Evolutionary conservation across 2,888 invertebrate genomes (phyloP).

Genomic region (Prosopocoilus inquinatus): DNA sequence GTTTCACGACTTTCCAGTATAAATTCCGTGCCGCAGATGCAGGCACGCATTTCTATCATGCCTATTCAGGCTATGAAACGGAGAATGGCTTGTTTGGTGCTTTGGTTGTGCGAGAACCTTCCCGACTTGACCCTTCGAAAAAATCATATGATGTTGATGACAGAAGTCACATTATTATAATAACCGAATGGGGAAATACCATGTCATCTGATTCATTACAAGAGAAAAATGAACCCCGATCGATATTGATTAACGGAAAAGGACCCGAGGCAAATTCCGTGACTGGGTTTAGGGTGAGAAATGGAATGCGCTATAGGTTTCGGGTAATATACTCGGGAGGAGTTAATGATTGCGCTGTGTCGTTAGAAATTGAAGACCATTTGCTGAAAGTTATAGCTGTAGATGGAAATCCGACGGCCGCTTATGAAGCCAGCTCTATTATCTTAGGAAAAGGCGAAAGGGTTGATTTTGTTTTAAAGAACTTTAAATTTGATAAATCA

Average conservation of each 20-base stretch:
- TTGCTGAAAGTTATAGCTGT: slow-evolving; percentile 63
- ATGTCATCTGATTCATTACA: slow-evolving; percentile 51
- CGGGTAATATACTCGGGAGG: slow-evolving; percentile 67
- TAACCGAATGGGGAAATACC: slow-evolving; percentile 63
- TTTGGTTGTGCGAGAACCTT: slow-evolving; percentile 66
- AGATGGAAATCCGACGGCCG: slow-evolving; percentile 66
- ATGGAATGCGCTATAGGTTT: slow-evolving; percentile 64
- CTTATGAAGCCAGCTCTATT: slow-evolving; percentile 58
- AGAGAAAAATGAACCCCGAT: slow-evolving; percentile 50
- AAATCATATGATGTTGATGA: slow-evolving; percentile 70
- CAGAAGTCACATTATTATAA: slow-evolving; percentile 65
- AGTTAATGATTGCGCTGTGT: slow-evolving; percentile 66
- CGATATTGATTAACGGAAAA: slow-evolving; percentile 62
- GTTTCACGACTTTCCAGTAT: slow-evolving; percentile 68
- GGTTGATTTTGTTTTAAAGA: slow-evolving; percentile 69
- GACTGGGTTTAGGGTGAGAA: slow-evolving; percentile 54
- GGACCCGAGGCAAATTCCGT: slow-evolving; percentile 19
- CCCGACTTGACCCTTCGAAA: slow-evolving; percentile 59
- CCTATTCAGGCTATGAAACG: slow-evolving; percentile 67
- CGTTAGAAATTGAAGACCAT: slow-evolving; percentile 65
- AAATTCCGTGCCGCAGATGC: slow-evolving; percentile 65
- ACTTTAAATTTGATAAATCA: slow-evolving; percentile 54
- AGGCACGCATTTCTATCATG: slow-evolving; percentile 74
- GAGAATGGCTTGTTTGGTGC: slow-evolving; percentile 71
- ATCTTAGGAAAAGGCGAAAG: slow-evolving; percentile 70